phyloP scores from a whole-genome alignment of 1,140 invertebrate genomes.

The Caligus rogercresseyi region DNA sequence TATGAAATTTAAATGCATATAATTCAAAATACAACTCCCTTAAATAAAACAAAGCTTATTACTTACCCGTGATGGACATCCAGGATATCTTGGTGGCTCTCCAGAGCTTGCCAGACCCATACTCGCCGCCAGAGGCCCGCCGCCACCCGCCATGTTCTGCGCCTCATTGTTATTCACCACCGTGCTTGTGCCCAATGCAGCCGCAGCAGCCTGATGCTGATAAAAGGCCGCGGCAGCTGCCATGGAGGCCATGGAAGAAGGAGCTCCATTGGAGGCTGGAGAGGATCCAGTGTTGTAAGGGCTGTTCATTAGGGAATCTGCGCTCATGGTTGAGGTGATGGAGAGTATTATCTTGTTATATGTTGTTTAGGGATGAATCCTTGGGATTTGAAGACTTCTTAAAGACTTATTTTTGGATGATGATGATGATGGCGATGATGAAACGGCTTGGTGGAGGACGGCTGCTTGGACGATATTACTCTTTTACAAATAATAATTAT shows the following conservation, averaged over 20 bases:
- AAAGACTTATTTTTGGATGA: too few relatives aligned
- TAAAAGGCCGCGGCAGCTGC: constrained; percentile 1
- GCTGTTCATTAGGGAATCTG: background rate
- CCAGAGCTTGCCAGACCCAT: background rate
- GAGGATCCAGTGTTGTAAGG: background rate
- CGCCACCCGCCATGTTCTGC: background rate
- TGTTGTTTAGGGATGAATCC: too few relatives aligned
- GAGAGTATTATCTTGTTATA: too few relatives aligned
- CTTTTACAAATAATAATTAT: too few relatives aligned
- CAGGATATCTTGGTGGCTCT: constrained; percentile 69
- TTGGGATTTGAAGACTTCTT: too few relatives aligned
- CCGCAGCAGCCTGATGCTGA: constrained; percentile 4
- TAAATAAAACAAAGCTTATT: background rate
- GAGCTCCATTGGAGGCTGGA: background rate
- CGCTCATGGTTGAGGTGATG: too few relatives aligned
- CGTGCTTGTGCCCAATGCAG: background rate
- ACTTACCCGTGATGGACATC: constrained; percentile 90
- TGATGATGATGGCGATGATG: too few relatives aligned
- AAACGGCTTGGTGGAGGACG: too few relatives aligned
- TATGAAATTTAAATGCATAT: too few relatives aligned
- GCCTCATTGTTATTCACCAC: background rate
- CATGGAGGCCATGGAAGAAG: background rate
- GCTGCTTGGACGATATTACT: too few relatives aligned
- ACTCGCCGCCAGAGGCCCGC: constrained; percentile 2
- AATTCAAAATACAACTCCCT: background rate